phyloP scores from a whole-genome alignment of 2,888 invertebrate genomes.

The Incurvaria masculella region DNA sequence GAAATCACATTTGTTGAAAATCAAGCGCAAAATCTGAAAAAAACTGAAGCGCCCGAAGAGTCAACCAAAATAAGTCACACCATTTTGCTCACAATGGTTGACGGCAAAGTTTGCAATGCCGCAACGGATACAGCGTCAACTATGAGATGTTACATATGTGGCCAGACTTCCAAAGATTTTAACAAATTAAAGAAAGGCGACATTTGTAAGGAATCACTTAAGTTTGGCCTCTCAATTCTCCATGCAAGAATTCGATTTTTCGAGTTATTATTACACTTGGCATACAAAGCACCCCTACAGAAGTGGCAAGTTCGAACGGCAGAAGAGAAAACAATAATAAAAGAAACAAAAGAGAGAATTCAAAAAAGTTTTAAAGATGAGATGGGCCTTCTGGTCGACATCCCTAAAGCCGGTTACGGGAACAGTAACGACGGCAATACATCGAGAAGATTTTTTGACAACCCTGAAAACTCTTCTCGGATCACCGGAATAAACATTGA shows the following conservation, averaged over 20 bases:
- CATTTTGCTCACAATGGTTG: slow-evolving; percentile 15
- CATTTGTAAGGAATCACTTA: slow-evolving; percentile 1
- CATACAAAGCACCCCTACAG: slow-evolving; percentile 13
- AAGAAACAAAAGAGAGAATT: slow-evolving; percentile 13
- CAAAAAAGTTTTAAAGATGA: slow-evolving; percentile 13
- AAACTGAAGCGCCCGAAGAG: neutral
- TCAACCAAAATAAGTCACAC: slow-evolving; percentile 6
- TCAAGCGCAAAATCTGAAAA: slow-evolving; percentile 4
- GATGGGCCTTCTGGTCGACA: slow-evolving; percentile 17
- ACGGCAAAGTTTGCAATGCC: slow-evolving; percentile 14
- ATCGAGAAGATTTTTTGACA: slow-evolving; percentile 17
- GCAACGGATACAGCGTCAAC: neutral
- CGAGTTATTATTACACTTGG: slow-evolving; percentile 8
- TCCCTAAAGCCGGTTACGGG: slow-evolving; percentile 21
- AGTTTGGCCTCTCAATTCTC: slow-evolving; percentile 8
- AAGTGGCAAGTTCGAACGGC: slow-evolving; percentile 14
- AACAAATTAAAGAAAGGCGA: slow-evolving; percentile 8
- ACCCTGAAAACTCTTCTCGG: slow-evolving; percentile 15
- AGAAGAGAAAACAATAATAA: slow-evolving; percentile 8
- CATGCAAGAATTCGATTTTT: slow-evolving; percentile 1
- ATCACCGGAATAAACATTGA: slow-evolving; percentile 20
- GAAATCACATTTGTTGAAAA: slow-evolving; percentile 11
- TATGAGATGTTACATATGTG: slow-evolving; percentile 12
- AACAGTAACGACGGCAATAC: slow-evolving; percentile 24
- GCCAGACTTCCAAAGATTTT: slow-evolving; percentile 11